Base-by-base conservation (phyloP, 2,113 vertebrate genomes). In the Cyprinodon variegatus region DNA sequence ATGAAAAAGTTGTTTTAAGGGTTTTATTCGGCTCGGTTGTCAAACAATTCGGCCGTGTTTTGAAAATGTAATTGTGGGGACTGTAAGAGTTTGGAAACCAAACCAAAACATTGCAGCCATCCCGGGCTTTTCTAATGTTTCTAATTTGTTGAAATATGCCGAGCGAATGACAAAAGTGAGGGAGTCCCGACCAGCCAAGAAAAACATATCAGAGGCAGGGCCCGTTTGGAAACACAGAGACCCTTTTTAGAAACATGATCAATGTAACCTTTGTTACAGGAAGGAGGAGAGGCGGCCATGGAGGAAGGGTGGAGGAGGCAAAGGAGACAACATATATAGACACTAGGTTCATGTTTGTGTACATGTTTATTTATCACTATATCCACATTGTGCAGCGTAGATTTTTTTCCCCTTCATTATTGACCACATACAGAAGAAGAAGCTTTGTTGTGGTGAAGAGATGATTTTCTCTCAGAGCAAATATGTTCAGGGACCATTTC, bases 1-100 rank as follows among this genome's bases (percentile, higher is more conserved):
- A 93, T 95, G 93, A 94, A 92, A 93, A 93, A 90, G 86, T 93
- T 93, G 91, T 95, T 95, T 92, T 68, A 17, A 94, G 88, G 93
- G 81, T 89, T 92, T 88, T 77, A 90, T 89, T 94, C 91, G 78
- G 85, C 91, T 84, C 82, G 77, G 88, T 91, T 83, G 84, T 96
- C 90, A 95, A 96, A 95, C 72, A 40, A 83, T 94, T 95, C 92
- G 39, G 72, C 91, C 83, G 88, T 92, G 87, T 94, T 95, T 93
- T 91, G 90, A 94, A 29, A 92, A 95, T 94, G 90, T 93, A 94
- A 94, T 88, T 93, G 84, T 84, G 78, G 90, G 86, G 90, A 90
- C 87, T 80, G 83, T 86, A 86, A 83, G 79, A 91, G 88, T 92
- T 91, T 93, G 82, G 76, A 91, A 91, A 90, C 85, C 90, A 93